phyloP scores from a whole-genome alignment of 2,797 vertebrate genomes.

The Toxotes lorentzi region DNA sequence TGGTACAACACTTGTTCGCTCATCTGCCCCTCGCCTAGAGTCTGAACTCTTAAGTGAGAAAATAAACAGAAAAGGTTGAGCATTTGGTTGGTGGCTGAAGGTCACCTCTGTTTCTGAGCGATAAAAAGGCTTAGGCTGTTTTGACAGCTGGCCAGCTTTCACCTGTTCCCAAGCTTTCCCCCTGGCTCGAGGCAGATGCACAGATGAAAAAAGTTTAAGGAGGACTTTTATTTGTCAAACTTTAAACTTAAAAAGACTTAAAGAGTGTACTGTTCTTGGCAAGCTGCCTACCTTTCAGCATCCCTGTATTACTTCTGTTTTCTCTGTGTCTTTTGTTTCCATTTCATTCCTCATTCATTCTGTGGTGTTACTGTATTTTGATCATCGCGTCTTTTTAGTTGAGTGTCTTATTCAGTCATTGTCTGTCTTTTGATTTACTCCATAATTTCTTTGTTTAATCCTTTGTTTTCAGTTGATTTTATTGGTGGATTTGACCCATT shows the following conservation, averaged over 20 bases:
- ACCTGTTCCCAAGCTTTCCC: slow-evolving; percentile 61
- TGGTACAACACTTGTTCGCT: slow-evolving; percentile 14
- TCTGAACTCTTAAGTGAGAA: slow-evolving; percentile 55
- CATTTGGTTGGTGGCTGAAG: slow-evolving; percentile 58
- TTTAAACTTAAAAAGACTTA: slow-evolving; percentile 26
- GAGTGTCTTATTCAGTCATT: slow-evolving; percentile 55
- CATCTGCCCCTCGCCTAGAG: slow-evolving; percentile 34
- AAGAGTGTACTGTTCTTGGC: slow-evolving; percentile 4
- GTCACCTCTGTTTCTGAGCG: slow-evolving; percentile 73
- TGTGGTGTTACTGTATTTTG: slow-evolving; percentile 7
- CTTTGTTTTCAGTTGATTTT: slow-evolving; percentile 98
- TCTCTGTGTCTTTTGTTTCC: slow-evolving; percentile 33
- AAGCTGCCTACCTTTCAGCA: slow-evolving; percentile 3
- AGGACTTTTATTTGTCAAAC: slow-evolving; percentile 24
- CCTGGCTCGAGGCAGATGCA: slow-evolving; percentile 43
- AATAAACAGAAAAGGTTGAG: slow-evolving; percentile 54
- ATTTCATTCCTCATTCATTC: slow-evolving; percentile 43
- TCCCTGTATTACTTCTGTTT: slow-evolving; percentile 16
- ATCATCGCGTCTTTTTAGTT: slow-evolving; percentile 34
- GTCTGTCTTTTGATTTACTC: slow-evolving; percentile 73
- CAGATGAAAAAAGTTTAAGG: slow-evolving; percentile 31
- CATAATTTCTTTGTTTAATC: slow-evolving; percentile 83
- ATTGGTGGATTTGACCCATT: slow-evolving; percentile 98
- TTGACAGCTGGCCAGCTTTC: slow-evolving; percentile 74
- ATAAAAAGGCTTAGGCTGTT: slow-evolving; percentile 73